Conservation (phyloP, 2,888 invertebrate genomes). For the Lasius platythorax region DNA sequence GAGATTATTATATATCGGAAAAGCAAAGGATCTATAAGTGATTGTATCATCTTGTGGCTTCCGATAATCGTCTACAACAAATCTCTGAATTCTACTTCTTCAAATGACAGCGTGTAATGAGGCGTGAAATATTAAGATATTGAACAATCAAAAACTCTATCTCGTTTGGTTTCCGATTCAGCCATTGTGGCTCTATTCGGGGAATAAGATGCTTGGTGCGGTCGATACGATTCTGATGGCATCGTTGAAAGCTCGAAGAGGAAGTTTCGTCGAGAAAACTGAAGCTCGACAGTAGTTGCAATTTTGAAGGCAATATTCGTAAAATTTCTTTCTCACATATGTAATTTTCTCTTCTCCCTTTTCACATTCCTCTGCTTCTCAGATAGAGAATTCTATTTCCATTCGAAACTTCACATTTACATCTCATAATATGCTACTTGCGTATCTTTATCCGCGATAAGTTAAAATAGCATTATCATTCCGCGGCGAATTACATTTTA, state of each 20-base stretch:
- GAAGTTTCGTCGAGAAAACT: background rate
- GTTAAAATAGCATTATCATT: background rate
- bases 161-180: constrained; percentile 20
- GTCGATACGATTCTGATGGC: constrained; percentile 32
- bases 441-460: background rate
- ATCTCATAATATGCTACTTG: constrained; percentile 5
- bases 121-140: constrained; percentile 30
- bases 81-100: background rate
- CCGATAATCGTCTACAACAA: background rate
- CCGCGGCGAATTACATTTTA: background rate
- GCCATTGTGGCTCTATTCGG: constrained; percentile 17
- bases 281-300: constrained; percentile 11
- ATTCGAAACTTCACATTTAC: background rate
- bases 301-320: constrained; percentile 25
- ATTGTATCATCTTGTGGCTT: background rate
- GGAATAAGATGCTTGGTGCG: constrained; percentile 6
- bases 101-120: constrained; percentile 6
- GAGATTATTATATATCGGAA: background rate
- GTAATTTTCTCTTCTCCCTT: background rate
- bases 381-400: background rate
- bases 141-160: constrained; percentile 9
- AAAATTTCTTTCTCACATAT: constrained; percentile 4
- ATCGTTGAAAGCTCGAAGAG: constrained; percentile 27
- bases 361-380: background rate
- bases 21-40: background rate